Base-by-base conservation (phyloP, 2,113 vertebrate species). In the Oreotrochilus melanogaster region DNA sequence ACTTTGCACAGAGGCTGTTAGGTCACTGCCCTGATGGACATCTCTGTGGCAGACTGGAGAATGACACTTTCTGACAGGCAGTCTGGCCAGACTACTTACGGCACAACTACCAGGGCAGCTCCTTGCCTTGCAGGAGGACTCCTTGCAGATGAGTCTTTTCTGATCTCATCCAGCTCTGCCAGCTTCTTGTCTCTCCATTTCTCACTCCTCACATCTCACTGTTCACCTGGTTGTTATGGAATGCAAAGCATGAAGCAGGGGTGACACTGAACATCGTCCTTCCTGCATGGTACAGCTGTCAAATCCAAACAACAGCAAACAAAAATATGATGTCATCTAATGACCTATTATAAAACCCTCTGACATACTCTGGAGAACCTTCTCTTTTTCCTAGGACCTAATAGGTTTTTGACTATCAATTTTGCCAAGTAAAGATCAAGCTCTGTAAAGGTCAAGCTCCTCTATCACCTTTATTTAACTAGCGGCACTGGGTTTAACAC, bases 81-180 rank as follows among this genome's bases (percentile, higher is more conserved):
- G 27, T 24, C 61, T 53, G 53, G 25, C 14, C 27, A 58, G 7
- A 23, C 19, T 23, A 9, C 19, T 19, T 39, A 27, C 3, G 22
- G 33, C 64, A 35, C 0, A 1, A 18, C 15, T 17, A 10, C 30
- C 0, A 1, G 10, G 18, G 17, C n/a, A 39, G 18, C 13, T 54
- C 54, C 30, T 12, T 6, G 6, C 39, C 23, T 5, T 6, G 22
- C 2, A 3, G 18, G 13, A 35, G 11, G 30, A 21, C 42, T 75
- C 14, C 47, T 33, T 15, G 79, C 37, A 33, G 23, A 53, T 21
- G 17, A 1, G 2, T 24, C 30, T 14, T 8, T 33, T 27, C 31
- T 45, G 15, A 16, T 39, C 3, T 1, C 45, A 30, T 21, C 13
- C 28, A 31, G 28, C n/a, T 27, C 47, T 47, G 8, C 16, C 25